Base-by-base conservation (phyloP, 2,113 vertebrate genomes). In the Trachemys scripta region DNA sequence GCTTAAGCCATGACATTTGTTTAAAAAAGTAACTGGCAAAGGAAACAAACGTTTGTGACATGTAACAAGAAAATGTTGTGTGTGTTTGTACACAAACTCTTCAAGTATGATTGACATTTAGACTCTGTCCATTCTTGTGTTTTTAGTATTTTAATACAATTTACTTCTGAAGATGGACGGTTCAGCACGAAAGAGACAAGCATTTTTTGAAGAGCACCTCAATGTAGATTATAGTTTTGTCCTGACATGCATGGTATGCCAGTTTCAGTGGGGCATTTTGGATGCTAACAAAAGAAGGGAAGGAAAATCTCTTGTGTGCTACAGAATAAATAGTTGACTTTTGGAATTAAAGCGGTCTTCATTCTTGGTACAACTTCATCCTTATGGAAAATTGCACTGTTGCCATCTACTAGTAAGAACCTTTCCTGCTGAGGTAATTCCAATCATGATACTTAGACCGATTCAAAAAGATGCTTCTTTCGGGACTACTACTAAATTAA, bases 271-370 rank as follows among this genome's bases (percentile, higher is more conserved):
- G 10, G 42, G 87, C 62, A 25, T 65, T 96, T 84, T 76, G 27
- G 59, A 95, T 91, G 54, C 0, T 1, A 10, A 65, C 10, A 91
- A 24, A 90, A 42, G 2, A 76, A 76, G 4, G 14, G 31, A 65
- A 65, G 31, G 59, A 65, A 65, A 22, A 29, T n/a, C n/a, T 89
- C 69, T 83, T 0, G 0, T 1, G 5, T 8, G 6, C 51, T 2
- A 38, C 3, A 10, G 27, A 76, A 62, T 0, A 45, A 14, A 22
- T 47, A 84, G 4, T 31, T 22, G 8, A 45, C 14, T 25, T 87
- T 24, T 0, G 1, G 17, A 89, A 42, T 76, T 38, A 45, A 76
- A 25, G n/a, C 10, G 5, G 35, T 72, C 19, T 45, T 24, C 38
- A 12, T 42, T 76, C 38, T 25, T 76, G 90, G 20, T 85, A 42